phyloP scores from a whole-genome alignment of 2,888 invertebrate genomes.

The Limnephilus lunatus region DNA sequence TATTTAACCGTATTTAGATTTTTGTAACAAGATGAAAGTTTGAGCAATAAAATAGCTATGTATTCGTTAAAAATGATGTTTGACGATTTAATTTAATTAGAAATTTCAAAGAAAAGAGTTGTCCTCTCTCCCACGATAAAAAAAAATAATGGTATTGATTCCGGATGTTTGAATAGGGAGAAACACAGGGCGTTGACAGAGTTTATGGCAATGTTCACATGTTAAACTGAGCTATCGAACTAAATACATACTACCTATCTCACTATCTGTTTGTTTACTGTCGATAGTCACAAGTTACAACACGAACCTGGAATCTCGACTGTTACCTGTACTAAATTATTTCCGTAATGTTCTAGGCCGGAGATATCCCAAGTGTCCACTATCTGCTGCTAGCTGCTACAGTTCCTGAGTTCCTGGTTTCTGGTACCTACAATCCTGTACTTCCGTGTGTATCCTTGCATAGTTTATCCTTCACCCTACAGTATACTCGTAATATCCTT shows the following conservation, averaged over 20 bases:
- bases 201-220: constrained; percentile 59
- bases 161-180: constrained; percentile 34
- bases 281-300: constrained; percentile 39
- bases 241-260: constrained; percentile 47
- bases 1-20: too few relatives aligned
- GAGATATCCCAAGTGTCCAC: constrained; percentile 8
- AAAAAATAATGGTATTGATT: constrained; percentile 43
- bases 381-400: background rate
- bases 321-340: background rate
- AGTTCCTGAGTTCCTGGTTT: background rate
- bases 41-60: background rate
- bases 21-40: background rate
- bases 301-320: constrained; percentile 24
- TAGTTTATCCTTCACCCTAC: background rate
- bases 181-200: constrained; percentile 39
- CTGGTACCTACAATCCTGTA: background rate
- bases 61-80: background rate
- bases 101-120: background rate
- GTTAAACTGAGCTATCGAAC: constrained; percentile 51
- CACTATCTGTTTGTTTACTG: constrained; percentile 49
- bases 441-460: too few relatives aligned
- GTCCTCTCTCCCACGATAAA: constrained; percentile 10
- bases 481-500: background rate
- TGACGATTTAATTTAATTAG: background rate
- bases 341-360: constrained; percentile 24